Conservation (phyloP, 1,140 invertebrate genomes). For the Apocrypta bakeri region DNA sequence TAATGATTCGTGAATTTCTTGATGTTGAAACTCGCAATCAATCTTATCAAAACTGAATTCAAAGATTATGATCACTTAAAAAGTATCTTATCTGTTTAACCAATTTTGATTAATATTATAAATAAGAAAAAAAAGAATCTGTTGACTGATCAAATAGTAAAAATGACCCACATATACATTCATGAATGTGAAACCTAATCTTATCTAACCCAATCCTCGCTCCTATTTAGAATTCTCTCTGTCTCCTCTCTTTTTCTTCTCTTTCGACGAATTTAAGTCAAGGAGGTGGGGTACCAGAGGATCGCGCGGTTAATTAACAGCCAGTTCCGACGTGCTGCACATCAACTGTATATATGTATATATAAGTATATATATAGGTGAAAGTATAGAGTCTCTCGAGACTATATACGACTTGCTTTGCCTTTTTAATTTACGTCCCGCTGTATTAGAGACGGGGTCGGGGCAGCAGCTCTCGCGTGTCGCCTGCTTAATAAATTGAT, state of each 20-base stretch:
- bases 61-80: no score
- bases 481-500: slow-evolving; percentile 27
- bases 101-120: no score
- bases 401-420: not conserved
- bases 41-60: no score
- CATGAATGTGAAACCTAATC: not conserved
- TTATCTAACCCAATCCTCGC: not conserved
- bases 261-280: slow-evolving; percentile 50
- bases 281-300: slow-evolving; percentile 51
- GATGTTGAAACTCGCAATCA: no score
- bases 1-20: no score
- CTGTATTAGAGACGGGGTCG: not conserved
- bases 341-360: no score
- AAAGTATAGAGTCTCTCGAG: no score
- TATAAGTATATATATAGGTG: no score
- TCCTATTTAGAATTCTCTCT: slow-evolving; percentile 6
- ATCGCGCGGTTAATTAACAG: slow-evolving; percentile 56
- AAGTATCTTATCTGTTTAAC: no score
- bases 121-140: no score
- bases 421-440: not conserved
- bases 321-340: not conserved
- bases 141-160: no score
- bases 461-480: not conserved
- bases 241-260: not conserved
- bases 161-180: no score